Conservation (phyloP, 2,797 vertebrate genomes). For the Ambastaia sidthimunki region DNA sequence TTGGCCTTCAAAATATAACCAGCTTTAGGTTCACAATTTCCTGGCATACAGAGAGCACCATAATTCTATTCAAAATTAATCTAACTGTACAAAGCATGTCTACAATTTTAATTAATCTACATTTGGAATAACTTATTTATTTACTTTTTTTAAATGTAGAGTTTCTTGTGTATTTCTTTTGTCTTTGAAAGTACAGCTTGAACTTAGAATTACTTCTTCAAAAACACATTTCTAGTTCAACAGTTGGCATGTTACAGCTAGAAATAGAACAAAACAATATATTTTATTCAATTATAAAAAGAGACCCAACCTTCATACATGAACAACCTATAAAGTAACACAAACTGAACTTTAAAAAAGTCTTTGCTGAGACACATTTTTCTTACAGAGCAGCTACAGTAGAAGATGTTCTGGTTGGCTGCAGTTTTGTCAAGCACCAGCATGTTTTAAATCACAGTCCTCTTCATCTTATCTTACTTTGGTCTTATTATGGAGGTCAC, state of each 20-base stretch:
- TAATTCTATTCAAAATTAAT: neutral
- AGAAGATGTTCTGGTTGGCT: neutral
- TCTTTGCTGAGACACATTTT: no score
- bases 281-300: neutral
- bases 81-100: neutral
- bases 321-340: neutral
- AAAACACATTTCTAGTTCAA: neutral
- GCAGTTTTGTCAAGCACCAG: neutral
- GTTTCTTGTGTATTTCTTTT: neutral
- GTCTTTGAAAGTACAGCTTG: neutral
- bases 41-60: neutral
- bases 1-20: neutral
- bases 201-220: no score
- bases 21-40: neutral
- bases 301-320: neutral
- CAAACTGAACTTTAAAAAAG: neutral
- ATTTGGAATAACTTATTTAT: neutral
- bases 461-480: neutral
- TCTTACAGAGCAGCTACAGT: neutral
- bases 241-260: neutral
- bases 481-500: neutral
- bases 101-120: neutral
- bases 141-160: neutral
- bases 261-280: neutral
- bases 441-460: neutral